Evolutionary conservation across 2,797 vertebrate species (phyloP).

Genomic region (Pipistrellus pygmaeus): DNA sequence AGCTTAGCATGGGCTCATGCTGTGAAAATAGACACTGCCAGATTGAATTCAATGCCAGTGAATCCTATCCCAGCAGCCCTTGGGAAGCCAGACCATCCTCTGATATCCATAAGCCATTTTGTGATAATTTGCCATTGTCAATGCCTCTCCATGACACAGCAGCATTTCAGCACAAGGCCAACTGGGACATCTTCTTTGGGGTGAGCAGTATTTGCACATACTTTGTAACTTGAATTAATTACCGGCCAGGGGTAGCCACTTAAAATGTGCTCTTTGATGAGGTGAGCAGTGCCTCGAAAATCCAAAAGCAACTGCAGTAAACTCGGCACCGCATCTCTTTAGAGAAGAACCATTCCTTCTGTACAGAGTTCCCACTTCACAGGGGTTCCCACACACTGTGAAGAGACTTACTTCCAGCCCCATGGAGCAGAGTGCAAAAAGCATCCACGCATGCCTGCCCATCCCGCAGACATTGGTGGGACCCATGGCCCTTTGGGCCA

Average conservation of each 20-base stretch:
- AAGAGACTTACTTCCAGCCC: not conserved
- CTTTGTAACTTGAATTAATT: not conserved
- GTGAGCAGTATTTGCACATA: not conserved
- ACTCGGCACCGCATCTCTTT: not conserved
- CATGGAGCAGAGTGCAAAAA: not conserved
- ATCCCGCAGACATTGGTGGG: not conserved
- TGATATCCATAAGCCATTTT: conserved; percentile 65
- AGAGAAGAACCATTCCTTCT: not conserved
- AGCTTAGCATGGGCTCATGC: conserved; percentile 49
- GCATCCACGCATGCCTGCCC: not conserved
- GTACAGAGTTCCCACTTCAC: not conserved
- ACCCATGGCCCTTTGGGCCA: not conserved
- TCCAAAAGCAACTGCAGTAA: not conserved
- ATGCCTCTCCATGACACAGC: conserved; percentile 54
- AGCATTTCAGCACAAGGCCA: conserved; percentile 47
- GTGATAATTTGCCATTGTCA: conserved; percentile 60
- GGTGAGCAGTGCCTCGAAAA: not conserved
- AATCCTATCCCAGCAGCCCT: conserved; percentile 54
- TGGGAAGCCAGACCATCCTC: conserved; percentile 67
- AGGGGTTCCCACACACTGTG: not conserved
- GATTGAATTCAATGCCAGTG: conserved; percentile 50
- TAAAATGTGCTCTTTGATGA: not conserved
- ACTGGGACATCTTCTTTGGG: conserved; percentile 25
- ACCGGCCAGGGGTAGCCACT: not conserved
- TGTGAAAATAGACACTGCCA: conserved; percentile 71